Conservation (phyloP, 2,888 invertebrate genomes). For the Lapara coniferarum region DNA sequence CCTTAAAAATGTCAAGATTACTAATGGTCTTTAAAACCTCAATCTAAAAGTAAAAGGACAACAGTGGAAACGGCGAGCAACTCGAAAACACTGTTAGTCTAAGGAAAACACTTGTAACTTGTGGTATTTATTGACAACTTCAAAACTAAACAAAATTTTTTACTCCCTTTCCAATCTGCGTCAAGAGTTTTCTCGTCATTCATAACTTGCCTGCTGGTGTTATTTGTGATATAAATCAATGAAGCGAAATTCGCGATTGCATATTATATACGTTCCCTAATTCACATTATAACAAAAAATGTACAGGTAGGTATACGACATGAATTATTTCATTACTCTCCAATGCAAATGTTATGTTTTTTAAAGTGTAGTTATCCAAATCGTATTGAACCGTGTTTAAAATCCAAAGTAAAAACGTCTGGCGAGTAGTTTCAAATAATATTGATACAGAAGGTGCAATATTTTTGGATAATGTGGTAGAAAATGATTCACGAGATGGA, state of each 20-base stretch:
- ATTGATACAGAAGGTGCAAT: too few species aligned
- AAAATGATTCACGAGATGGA: too few species aligned
- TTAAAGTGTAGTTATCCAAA: neutral
- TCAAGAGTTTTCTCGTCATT: neutral
- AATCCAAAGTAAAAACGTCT: neutral
- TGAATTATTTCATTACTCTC: neutral
- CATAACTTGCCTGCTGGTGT: too few species aligned
- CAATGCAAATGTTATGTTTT: neutral
- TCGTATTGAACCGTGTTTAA: neutral
- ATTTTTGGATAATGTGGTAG: too few species aligned
- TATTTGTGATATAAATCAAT: too few species aligned
- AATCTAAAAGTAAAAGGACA: constrained; percentile 14
- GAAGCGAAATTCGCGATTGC: too few species aligned
- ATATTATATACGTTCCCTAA: too few species aligned
- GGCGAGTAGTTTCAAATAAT: too few species aligned
- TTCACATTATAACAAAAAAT: too few species aligned
- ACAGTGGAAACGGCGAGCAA: neutral
- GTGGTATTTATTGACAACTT: constrained; percentile 20
- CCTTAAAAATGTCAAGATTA: neutral
- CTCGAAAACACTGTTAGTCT: constrained; percentile 21
- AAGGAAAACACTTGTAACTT: constrained; percentile 14
- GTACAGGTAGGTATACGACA: neutral
- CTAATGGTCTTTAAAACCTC: neutral
- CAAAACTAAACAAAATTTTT: neutral
- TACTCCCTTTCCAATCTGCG: neutral